Percentiles rank a stretch among this genome's conserved stretches.
phyloP scores from a whole-genome alignment of 1,140 invertebrate genomes.

The Anthonomus grandis region DNA sequence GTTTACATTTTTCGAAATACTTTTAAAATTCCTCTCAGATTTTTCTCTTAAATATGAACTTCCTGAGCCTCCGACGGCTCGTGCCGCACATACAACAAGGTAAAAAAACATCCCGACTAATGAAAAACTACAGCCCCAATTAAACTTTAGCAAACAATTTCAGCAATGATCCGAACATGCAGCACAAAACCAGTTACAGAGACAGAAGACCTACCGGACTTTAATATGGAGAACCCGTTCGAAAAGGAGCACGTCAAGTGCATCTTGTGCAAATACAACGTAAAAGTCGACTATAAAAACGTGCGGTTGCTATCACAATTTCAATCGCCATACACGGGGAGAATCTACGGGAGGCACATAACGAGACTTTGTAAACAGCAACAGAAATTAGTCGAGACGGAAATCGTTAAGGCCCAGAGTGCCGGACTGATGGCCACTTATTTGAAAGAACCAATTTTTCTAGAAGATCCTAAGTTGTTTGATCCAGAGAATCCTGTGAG shows the following conservation, averaged over 20 bases:
- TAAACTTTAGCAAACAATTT: too few relatives aligned
- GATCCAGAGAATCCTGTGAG: slow-evolving; percentile 77
- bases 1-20: too few relatives aligned
- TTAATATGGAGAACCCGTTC: slow-evolving; percentile 80
- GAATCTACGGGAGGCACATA: slow-evolving; percentile 86
- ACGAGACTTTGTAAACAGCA: slow-evolving; percentile 81
- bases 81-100: too few relatives aligned
- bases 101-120: too few relatives aligned
- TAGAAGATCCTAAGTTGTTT: slow-evolving; percentile 83
- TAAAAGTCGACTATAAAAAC: slow-evolving; percentile 91
- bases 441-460: slow-evolving; percentile 71
- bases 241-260: slow-evolving; percentile 70
- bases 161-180: too few relatives aligned
- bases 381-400: slow-evolving; percentile 65
- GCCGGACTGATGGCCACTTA: slow-evolving; percentile 75
- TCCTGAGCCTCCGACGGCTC: too few relatives aligned
- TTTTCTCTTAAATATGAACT: too few relatives aligned
- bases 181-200: background rate
- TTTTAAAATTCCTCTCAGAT: too few relatives aligned
- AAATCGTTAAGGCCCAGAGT: slow-evolving; percentile 69
- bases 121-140: too few relatives aligned
- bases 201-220: too few relatives aligned
- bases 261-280: slow-evolving; percentile 82
- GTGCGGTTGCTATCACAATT: slow-evolving; percentile 89
- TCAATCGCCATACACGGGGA: slow-evolving; percentile 88